These are phyloP conservation scores for Pinna nobilis DNA, from an alignment of 1,140 invertebrate genomes.

Conservation along the genomic window DNA sequence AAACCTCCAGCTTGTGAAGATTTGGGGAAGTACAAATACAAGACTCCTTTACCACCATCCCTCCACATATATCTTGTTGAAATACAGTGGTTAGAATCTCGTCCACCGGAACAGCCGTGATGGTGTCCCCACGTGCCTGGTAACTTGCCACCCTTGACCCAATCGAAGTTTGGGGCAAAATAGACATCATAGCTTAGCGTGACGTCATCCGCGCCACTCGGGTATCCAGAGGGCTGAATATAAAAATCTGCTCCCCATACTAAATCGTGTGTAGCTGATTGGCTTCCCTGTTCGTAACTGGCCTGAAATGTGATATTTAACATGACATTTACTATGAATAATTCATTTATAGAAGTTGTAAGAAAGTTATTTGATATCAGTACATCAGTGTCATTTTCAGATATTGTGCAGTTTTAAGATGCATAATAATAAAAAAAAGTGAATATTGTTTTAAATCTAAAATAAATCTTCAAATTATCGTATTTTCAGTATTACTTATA, in stretches of 20 bases:
- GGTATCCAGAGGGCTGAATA: conserved; percentile 8
- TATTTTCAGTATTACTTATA: too few species aligned
- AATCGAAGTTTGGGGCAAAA: conserved; percentile 51
- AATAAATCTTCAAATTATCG: too few species aligned
- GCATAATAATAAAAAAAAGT: too few species aligned
- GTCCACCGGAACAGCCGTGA: conserved; percentile 47
- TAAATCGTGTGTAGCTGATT: conserved; percentile 12
- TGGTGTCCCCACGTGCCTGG: conserved; percentile 54
- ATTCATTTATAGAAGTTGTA: too few species aligned
- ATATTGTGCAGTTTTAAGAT: too few species aligned
- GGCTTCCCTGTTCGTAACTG: conserved; percentile 38
- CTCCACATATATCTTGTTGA: conserved; percentile 64
- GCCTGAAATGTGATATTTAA: neutral
- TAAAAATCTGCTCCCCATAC: conserved; percentile 50
- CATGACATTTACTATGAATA: too few species aligned
- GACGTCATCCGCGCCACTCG: conserved; percentile 8
- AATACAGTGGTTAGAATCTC: conserved; percentile 49
- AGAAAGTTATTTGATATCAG: too few species aligned
- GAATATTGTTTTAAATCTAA: too few species aligned
- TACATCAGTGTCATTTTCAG: too few species aligned
- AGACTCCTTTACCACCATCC: conserved; percentile 50
- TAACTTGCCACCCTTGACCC: conserved; percentile 58
- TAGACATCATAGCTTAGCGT: conserved; percentile 52
- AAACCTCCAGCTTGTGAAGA: conserved; percentile 7
- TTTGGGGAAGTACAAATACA: conserved; percentile 56